Evolutionary conservation across 2,113 vertebrate species (phyloP).

Genomic region (Hippolais icterina): DNA sequence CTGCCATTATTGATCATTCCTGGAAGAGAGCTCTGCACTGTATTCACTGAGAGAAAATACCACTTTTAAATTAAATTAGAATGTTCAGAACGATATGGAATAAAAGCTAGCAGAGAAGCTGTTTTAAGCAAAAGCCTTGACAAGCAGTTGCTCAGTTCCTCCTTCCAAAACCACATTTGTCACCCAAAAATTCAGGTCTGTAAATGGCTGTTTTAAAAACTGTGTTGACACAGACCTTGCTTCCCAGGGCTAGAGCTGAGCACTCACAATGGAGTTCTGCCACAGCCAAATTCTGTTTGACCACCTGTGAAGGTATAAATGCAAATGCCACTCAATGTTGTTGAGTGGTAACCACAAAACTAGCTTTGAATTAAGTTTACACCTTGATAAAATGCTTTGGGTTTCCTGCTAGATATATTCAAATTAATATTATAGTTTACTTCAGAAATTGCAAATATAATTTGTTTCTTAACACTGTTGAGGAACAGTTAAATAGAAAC

Average conservation of each 20-base stretch:
- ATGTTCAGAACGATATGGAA: not conserved
- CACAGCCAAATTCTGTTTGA: not conserved
- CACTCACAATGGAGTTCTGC: not conserved
- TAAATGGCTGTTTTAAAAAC: not conserved
- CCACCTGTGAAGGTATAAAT: not conserved
- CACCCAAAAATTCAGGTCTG: not conserved
- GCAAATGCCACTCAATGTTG: not conserved
- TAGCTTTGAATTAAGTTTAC: not conserved
- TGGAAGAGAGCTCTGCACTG: not conserved
- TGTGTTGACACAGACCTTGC: accelerated
- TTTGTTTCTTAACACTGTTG: conserved; percentile 50
- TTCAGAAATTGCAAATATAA: conserved; percentile 34
- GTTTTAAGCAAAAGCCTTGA: not conserved
- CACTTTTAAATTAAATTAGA: not conserved
- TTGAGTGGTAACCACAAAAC: not conserved
- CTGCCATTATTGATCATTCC: not conserved
- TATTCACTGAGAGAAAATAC: not conserved
- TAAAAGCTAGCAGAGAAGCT: not conserved
- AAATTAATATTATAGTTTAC: conserved; percentile 9
- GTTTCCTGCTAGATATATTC: not conserved
- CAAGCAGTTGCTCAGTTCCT: not conserved
- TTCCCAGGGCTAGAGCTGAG: not conserved
- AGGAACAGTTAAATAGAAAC: conserved; percentile 51
- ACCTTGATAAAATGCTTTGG: not conserved
- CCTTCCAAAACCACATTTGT: not conserved